phyloP scores from a whole-genome alignment of 1,140 invertebrate genomes.

The Pseudomyrmex pallidus region DNA sequence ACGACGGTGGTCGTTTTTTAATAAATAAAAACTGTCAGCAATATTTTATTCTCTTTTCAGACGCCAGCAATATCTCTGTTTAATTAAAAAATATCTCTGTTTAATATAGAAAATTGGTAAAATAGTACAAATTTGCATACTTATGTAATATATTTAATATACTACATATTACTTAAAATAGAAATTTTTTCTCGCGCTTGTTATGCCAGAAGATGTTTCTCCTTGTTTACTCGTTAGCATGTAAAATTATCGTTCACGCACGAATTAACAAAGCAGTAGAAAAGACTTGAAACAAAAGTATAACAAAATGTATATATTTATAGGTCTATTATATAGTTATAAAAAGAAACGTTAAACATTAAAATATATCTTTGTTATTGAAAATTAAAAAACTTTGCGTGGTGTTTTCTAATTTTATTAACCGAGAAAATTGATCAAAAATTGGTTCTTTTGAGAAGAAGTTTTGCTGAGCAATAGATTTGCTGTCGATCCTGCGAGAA shows the following conservation, averaged over 20 bases:
- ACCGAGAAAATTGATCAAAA: neutral
- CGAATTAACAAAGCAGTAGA: neutral
- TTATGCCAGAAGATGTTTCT: neutral
- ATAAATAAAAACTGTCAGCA: too few relatives aligned
- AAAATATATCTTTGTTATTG: neutral
- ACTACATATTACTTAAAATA: too few relatives aligned
- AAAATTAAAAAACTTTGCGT: too few relatives aligned
- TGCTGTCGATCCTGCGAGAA: neutral
- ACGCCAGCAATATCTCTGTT: too few relatives aligned
- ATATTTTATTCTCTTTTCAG: too few relatives aligned
- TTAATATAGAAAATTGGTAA: too few relatives aligned
- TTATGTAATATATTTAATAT: too few relatives aligned
- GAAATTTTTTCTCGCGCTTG: neutral
- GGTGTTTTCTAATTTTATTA: neutral
- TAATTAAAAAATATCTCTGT: too few relatives aligned
- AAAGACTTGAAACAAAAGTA: neutral
- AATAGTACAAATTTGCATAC: too few relatives aligned
- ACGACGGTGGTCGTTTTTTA: too few relatives aligned
- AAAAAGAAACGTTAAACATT: neutral
- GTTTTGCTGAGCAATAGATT: neutral
- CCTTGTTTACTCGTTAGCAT: slow-evolving; percentile 18
- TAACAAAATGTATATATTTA: slow-evolving; percentile 1
- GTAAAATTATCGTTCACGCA: slow-evolving; percentile 18
- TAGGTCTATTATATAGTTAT: too few relatives aligned
- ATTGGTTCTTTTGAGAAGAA: neutral